phyloP scores from a whole-genome alignment of 2,888 invertebrate genomes.

The Barypeithes pellucidus region DNA sequence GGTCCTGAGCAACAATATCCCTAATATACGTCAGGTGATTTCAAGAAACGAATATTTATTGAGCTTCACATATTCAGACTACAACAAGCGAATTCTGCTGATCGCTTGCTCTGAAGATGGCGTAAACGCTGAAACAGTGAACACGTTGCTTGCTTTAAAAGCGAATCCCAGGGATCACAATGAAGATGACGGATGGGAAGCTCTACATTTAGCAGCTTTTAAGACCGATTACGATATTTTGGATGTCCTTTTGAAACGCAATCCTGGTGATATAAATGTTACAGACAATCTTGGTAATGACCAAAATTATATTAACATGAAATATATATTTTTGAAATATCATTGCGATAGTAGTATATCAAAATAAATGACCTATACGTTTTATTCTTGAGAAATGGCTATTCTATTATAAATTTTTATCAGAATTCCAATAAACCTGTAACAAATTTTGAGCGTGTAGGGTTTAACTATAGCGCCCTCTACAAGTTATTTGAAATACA shows the following conservation, averaged over 20 bases:
- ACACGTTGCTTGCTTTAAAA: slow-evolving; percentile 75
- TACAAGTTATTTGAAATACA: too few species aligned
- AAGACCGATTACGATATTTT: slow-evolving; percentile 71
- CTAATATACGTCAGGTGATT: slow-evolving; percentile 73
- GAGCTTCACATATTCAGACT: slow-evolving; percentile 74
- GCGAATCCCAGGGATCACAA: slow-evolving; percentile 76
- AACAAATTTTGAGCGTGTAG: too few species aligned
- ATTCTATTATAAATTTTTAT: too few species aligned
- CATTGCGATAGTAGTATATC: too few species aligned
- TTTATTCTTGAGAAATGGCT: too few species aligned
- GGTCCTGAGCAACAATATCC: slow-evolving; percentile 72
- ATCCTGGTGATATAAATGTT: slow-evolving; percentile 52
- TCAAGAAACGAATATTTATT: slow-evolving; percentile 72
- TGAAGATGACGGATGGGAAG: slow-evolving; percentile 73
- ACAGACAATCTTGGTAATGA: slow-evolving; percentile 40
- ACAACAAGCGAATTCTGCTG: slow-evolving; percentile 71
- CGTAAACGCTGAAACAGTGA: slow-evolving; percentile 74
- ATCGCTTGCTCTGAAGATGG: slow-evolving; percentile 74
- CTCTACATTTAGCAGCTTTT: slow-evolving; percentile 79
- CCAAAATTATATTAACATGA: too few species aligned
- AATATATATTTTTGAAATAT: too few species aligned
- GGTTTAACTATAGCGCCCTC: too few species aligned
- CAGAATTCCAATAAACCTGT: too few species aligned
- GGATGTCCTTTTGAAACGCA: slow-evolving; percentile 69
- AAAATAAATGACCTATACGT: too few species aligned